Base-by-base conservation (phyloP, 30 jellyfish, hydroid and myxozoan species). In the Aurelia aurita region DNA sequence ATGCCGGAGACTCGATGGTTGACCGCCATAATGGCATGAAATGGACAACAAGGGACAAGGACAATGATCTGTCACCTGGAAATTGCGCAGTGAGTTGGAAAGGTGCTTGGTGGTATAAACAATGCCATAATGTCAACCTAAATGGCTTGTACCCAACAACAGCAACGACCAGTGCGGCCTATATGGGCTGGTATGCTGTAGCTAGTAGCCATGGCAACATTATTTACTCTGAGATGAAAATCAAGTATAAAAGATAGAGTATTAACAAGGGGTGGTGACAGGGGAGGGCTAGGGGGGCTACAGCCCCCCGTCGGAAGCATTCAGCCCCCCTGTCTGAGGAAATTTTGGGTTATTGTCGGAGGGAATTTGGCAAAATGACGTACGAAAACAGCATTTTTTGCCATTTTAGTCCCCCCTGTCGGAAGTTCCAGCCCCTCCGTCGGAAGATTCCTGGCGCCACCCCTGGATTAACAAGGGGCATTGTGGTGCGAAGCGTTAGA, bases 71-170 rank as follows among this genome's bases (percentile, higher is more conserved):
- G 0, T 2, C 8, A 0, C 3, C 29, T 20, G 82, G 61, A 7
- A 75, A 87, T 31, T 75, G 90, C 21, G 96, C 96, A 22, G 3
- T 20, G 34, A 8, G 23, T 0, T 87, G 77, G 78, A 54, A 53
- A 26, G 90, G 90, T 14, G 96, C 68, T 5, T 87, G 96, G 96
- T 87, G 96, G 96, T 35, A 60, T 55, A 57, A 75, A 12, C 27
- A 10, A 7, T 75, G 96, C 44, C 90, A 74, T 57, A 0, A 19
- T 18, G 58, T 64, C 39, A 66, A 87, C 35, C 82, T 68, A 19
- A 87, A 87, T 57, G 96, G 90, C 15, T 11, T 66, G 14, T 87
- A 35, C 69, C 95, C 88, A 9, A 25, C 88, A 19, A 22, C 78
- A 18, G 65, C 60, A 68, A 44, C 84, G 20, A 74, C 89, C 23